Base-by-base conservation (phyloP, 2,113 vertebrate species). In the Agelaius phoeniceus region DNA sequence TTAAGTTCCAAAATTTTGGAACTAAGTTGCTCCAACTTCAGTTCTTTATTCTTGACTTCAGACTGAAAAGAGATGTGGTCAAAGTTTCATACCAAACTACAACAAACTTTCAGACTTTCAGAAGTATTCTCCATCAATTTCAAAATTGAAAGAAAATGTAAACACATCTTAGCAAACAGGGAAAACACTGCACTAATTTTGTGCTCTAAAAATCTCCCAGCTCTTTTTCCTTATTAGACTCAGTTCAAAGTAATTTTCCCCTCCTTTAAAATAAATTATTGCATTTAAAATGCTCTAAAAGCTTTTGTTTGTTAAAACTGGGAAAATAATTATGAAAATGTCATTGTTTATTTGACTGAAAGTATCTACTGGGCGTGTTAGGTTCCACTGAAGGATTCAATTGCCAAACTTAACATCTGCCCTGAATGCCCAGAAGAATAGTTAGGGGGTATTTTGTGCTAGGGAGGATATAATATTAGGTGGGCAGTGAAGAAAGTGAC, bases 1-100 rank as follows among this genome's bases (percentile, higher is more conserved):
- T 98, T 99, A 46, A 99, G 98, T 51, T 99, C 97, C 39, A 93
- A 96, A 95, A 99, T 97, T 97, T 99, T 99, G 73, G 97, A 98
- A 96, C 97, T 98, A 91, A 99, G 97, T 37, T 96, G 96, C 74
- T 99, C 98, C 92, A 99, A 83, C 87, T 96, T 98, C 83, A 98
- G 94, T 68, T 99, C 98, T 96, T 98, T 99, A 90, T 96, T 97
- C 93, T 98, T 98, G 71, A 99, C 91, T 96, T 99, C 98, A 89
- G 96, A 97, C 99, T 99, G 97, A 91, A 94, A 95, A 96, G 43
- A 95, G 78, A 97, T 41, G 11, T 52, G 31, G 22, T 84, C 48
- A 67, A 80, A 62, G 11, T 66, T 85, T 85, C 59, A 73, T 49
- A 77, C 3, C 30, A 89, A 95, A 43, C 24, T 82, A 76, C 23